Conservation (phyloP, 2,113 vertebrate species). For the Mobula birostris region DNA sequence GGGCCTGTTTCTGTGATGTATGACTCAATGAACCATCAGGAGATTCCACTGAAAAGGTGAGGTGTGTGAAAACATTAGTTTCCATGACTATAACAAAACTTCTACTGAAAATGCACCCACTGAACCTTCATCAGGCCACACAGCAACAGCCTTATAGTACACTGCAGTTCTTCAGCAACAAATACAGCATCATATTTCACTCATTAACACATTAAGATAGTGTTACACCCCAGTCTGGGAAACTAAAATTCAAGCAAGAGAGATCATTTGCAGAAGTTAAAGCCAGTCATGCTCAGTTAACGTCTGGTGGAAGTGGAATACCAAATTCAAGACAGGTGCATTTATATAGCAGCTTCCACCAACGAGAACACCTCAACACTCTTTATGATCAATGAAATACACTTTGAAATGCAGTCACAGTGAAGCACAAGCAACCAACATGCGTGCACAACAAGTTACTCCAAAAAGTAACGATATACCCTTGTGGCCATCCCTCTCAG, state of each 20-base stretch:
- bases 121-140: neutral
- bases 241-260: neutral
- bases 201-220: neutral
- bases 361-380: neutral
- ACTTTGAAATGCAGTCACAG: neutral
- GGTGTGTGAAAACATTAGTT: neutral
- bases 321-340: neutral
- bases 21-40: neutral
- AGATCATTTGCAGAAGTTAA: neutral
- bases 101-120: neutral
- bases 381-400: neutral
- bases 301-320: too few species aligned
- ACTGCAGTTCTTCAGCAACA: neutral
- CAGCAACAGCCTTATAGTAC: neutral
- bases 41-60: neutral
- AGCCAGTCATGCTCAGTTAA: neutral
- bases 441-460: neutral
- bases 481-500: too few species aligned
- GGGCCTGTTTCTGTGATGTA: too few species aligned
- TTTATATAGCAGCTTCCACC: neutral
- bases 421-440: neutral
- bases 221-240: neutral
- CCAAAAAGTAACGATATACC: neutral
- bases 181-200: neutral
- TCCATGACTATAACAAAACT: neutral